Base-by-base conservation (phyloP, 2,888 invertebrate species). In the Diploptera punctata region DNA sequence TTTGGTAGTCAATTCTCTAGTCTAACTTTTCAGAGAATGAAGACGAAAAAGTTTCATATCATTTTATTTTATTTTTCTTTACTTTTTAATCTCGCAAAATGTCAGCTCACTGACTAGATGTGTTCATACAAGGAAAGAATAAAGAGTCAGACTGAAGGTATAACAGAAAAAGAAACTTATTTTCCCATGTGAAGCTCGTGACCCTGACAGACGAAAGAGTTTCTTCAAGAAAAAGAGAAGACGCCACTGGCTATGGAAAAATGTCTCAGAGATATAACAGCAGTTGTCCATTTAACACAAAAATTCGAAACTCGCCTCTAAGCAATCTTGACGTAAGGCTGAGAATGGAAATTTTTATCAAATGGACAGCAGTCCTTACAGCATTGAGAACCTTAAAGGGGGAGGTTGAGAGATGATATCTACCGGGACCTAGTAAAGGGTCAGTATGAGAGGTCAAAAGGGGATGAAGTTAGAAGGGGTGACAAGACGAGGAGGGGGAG, bases 131-230 rank as follows among this genome's bases (percentile, higher is more conserved):
- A n/a, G 3, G 29, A n/a, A 10, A 57, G 62, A 70, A 65, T 62
- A 70, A 70, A 70, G 70, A 70, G 70, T 70, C 65, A 33, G 70
- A 26, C 19, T 16, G 54, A 49, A 65, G 65, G 61, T 54, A 29
- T 60, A 60, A 47, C 26, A 18, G 21, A 19, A 57, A 29, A 61
- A 57, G 44, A 29, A 57, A 57, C 57, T 70, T 61, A 16, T 57
- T 26, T 54, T 68, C 43, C 38, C 52, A 5, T 26, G 9, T 33
- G 5, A 7, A 16, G 67, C 26, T 52, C 71, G 71, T 71, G 71
- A 71, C 67, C 52, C 65, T 52, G 33, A 33, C 10, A 67, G 3
- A 52, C 52, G 7, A 3, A 10, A 3, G 24, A 57, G 26, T 57
- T 57, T 57, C 29, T 57, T 57, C 57, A 4, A 21, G n/a, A 57